Evolutionary conservation across 2,797 vertebrate genomes (phyloP).

Genomic region (Manis crassicaudata): DNA sequence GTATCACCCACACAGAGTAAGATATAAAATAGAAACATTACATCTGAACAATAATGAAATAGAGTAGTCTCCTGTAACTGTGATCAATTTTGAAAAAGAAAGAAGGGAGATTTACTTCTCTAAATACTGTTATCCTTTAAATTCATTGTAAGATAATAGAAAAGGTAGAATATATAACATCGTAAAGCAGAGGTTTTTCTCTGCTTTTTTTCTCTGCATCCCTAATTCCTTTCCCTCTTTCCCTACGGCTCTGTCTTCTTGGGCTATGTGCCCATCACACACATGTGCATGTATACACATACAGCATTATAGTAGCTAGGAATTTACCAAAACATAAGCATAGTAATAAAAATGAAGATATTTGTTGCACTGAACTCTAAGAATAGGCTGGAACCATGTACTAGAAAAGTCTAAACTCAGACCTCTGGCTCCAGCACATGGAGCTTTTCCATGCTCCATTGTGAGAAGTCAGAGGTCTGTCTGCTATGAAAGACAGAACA

Average conservation of each 20-base stretch:
- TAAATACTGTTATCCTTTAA: neutral
- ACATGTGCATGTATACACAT: neutral
- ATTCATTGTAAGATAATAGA: neutral
- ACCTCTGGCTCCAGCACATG: neutral
- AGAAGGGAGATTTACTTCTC: neutral
- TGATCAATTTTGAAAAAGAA: neutral
- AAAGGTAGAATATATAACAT: neutral
- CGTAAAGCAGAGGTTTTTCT: neutral
- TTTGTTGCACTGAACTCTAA: neutral
- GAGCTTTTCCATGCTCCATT: neutral
- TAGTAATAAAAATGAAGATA: neutral
- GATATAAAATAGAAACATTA: neutral
- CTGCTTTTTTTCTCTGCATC: no score
- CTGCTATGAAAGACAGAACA: neutral
- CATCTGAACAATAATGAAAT: neutral
- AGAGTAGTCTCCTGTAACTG: neutral
- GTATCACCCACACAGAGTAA: neutral
- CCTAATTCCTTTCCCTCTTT: neutral
- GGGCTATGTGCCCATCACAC: accelerated
- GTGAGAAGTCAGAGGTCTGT: neutral
- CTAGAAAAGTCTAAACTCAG: neutral
- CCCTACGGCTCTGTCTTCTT: neutral
- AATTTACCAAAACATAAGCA: neutral
- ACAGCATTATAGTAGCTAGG: neutral
- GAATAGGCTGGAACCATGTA: neutral